Evolutionary conservation across 2,888 invertebrate species (phyloP).

Genomic region (Exephanes ischioxanthus): DNA sequence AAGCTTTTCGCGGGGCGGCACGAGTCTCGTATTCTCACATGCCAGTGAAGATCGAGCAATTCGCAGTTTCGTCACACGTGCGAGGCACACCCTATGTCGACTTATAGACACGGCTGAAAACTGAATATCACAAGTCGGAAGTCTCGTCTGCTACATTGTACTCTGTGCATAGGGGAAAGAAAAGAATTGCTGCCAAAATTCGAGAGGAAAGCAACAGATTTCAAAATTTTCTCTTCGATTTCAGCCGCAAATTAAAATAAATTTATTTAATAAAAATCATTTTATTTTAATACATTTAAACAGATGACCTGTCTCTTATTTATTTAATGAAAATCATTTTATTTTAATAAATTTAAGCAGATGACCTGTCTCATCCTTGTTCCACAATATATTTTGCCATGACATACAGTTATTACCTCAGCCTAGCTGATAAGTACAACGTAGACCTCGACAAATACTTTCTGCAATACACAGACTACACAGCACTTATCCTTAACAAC

Average conservation of each 20-base stretch:
- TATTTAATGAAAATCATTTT: too few relatives aligned
- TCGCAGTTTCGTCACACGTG: slow-evolving; percentile 46
- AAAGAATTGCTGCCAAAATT: not conserved
- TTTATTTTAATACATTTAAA: too few relatives aligned
- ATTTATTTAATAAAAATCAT: too few relatives aligned
- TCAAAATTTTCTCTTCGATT: too few relatives aligned
- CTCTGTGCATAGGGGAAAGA: too few relatives aligned
- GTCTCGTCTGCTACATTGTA: not conserved
- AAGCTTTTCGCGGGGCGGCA: slow-evolving; percentile 7
- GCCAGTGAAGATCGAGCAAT: slow-evolving; percentile 32
- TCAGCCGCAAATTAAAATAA: too few relatives aligned
- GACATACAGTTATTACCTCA: not conserved
- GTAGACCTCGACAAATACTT: too few relatives aligned
- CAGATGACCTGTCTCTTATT: not conserved
- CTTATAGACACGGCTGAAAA: not conserved
- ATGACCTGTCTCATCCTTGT: not conserved
- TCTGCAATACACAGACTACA: too few relatives aligned
- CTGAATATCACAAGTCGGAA: not conserved
- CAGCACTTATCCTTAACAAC: not conserved
- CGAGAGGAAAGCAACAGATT: too few relatives aligned
- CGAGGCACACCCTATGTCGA: slow-evolving; percentile 15
- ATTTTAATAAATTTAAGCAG: too few relatives aligned
- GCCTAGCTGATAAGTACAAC: too few relatives aligned
- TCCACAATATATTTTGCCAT: not conserved
- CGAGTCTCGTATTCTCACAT: slow-evolving; percentile 26